Percentiles rank a stretch among this genome's conserved stretches.
Evolutionary conservation across 2,888 invertebrate species (phyloP).

Genomic region (Noctua janthina): DNA sequence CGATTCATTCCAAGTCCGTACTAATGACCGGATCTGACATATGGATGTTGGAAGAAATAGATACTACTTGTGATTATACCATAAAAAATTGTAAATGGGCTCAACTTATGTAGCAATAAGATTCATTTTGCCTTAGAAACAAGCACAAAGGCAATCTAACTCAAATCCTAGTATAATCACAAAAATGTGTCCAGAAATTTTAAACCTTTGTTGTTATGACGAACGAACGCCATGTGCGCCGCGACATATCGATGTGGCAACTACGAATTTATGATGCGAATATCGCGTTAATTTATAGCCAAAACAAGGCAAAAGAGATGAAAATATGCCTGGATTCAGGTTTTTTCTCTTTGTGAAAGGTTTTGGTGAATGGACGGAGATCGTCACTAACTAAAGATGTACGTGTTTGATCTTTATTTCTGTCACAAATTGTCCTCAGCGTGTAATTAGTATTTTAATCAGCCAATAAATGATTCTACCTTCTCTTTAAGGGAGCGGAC

Average conservation of each 20-base stretch:
- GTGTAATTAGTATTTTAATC: not conserved
- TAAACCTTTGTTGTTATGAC: conserved; percentile 32
- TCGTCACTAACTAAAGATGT: not conserved
- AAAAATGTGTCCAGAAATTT: conserved; percentile 11
- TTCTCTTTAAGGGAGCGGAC: no score
- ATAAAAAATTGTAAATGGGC: not conserved
- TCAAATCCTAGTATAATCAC: not conserved
- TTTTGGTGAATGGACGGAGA: not conserved
- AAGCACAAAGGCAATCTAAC: not conserved
- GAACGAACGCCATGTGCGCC: conserved; percentile 27
- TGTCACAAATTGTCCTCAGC: not conserved
- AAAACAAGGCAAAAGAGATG: conserved; percentile 4
- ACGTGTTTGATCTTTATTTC: not conserved
- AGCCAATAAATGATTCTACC: not conserved
- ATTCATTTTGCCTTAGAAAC: not conserved
- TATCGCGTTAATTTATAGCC: conserved; percentile 48
- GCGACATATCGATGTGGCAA: conserved; percentile 36
- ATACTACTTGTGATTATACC: not conserved
- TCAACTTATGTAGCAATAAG: not conserved
- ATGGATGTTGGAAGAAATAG: not conserved
- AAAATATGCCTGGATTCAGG: not conserved
- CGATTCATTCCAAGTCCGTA: no score
- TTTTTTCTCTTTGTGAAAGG: not conserved
- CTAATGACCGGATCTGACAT: no score
- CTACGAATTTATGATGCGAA: conserved; percentile 53